These are phyloP conservation scores for Anneissia japonica DNA, from an alignment of 35 echinoderm and acorn worm species.

Conservation along the genomic window DNA sequence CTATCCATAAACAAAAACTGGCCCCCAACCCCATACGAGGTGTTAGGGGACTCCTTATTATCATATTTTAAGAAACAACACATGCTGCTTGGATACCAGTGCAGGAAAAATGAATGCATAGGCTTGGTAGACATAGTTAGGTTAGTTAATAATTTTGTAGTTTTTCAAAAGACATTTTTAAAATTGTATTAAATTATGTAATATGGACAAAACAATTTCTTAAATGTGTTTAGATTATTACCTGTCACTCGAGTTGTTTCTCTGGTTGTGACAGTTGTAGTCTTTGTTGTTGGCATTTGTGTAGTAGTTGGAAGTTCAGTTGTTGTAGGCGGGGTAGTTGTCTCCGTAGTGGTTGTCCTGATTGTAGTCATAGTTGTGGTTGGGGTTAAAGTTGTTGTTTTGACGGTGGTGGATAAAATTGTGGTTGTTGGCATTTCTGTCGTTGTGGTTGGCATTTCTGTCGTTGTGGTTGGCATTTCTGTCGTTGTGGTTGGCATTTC, in stretches of 20 bases:
- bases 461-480: constrained; percentile 4
- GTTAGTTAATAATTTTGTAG: too few relatives aligned
- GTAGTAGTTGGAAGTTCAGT: background rate
- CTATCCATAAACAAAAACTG: too few relatives aligned
- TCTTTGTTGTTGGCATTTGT: background rate
- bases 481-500: constrained; percentile 5
- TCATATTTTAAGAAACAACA: too few relatives aligned
- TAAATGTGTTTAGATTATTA: too few relatives aligned
- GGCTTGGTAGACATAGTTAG: too few relatives aligned
- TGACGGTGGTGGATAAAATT: background rate
- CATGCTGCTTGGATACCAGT: too few relatives aligned
- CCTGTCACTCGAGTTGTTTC: background rate
- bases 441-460: constrained; percentile 3
- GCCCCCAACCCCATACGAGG: too few relatives aligned
- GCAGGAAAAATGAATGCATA: too few relatives aligned
- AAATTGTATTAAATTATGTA: too few relatives aligned
- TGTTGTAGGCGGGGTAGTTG: background rate
- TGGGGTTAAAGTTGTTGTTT: background rate
- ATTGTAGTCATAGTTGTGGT: background rate
- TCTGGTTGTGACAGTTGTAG: background rate
- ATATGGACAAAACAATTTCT: too few relatives aligned
- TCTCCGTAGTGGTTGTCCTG: background rate
- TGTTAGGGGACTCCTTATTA: too few relatives aligned
- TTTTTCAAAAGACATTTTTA: too few relatives aligned
- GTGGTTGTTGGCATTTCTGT: background rate